Evolutionary conservation across 1,140 invertebrate genomes (phyloP).

Genomic region (Hesperophylax magnus): DNA sequence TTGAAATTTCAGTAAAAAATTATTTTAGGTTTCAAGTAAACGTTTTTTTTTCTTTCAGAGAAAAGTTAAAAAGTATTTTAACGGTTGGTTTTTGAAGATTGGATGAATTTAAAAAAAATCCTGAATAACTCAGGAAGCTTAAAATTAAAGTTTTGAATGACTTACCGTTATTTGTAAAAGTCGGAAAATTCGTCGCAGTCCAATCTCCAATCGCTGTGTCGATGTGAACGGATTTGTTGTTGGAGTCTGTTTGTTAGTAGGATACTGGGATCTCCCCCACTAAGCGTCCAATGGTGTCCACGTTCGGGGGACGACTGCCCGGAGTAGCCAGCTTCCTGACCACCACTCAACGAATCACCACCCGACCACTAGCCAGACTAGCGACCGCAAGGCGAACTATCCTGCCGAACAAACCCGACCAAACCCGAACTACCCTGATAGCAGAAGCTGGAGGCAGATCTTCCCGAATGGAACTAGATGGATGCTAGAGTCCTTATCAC

Average conservation of each 20-base stretch:
- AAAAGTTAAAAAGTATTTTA: background rate
- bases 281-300: constrained; percentile 41
- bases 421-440: constrained; percentile 15
- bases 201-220: background rate
- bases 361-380: constrained; percentile 21
- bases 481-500: constrained; percentile 11
- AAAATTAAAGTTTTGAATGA: background rate
- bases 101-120: background rate
- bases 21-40: too few relatives aligned
- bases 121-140: background rate
- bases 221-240: too few relatives aligned
- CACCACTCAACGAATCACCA: constrained; percentile 46
- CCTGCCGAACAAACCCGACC: constrained; percentile 5
- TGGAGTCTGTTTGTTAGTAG: background rate
- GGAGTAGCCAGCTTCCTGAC: constrained; percentile 40
- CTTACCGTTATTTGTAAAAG: constrained; percentile 55
- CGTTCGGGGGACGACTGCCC: constrained; percentile 52
- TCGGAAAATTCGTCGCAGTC: constrained; percentile 46
- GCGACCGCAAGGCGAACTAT: constrained; percentile 25
- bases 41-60: too few relatives aligned
- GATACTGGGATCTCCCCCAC: background rate
- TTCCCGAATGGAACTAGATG: background rate
- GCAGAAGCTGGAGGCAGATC: background rate
- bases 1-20: too few relatives aligned
- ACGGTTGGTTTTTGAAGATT: background rate